Conservation (phyloP, 2,797 vertebrate species). For the Myiotriccus ornatus region DNA sequence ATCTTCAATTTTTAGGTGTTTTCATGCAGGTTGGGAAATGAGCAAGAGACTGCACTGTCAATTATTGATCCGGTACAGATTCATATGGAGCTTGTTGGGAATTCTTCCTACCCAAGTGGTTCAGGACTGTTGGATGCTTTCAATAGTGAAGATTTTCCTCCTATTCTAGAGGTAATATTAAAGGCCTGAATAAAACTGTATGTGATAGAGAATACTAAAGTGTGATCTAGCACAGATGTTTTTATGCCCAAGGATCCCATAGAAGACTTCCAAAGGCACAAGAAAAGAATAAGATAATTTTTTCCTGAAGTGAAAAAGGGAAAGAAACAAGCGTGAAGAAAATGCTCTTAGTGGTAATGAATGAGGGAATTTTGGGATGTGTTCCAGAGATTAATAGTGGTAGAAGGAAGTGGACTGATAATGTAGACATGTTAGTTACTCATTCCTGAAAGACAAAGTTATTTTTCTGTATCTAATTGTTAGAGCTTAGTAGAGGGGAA, state of each 20-base stretch:
- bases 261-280: not conserved
- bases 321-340: not conserved
- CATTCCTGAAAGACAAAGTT: not conserved
- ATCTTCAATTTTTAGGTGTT: constrained; percentile 84
- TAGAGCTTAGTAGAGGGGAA: not conserved
- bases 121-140: constrained; percentile 95
- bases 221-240: not conserved
- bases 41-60: constrained; percentile 93
- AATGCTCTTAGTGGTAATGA: not conserved
- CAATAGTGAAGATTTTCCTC: constrained; percentile 94
- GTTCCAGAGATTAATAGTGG: not conserved
- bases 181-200: not conserved
- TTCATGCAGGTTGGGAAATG: constrained; percentile 92
- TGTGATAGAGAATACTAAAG: not conserved
- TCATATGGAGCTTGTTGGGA: constrained; percentile 92
- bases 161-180: constrained; percentile 87
- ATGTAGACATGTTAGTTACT: not conserved
- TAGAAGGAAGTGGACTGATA: not conserved
- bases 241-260: not conserved
- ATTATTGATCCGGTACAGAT: constrained; percentile 96
- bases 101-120: constrained; percentile 89
- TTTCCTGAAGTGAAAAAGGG: not conserved
- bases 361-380: not conserved
- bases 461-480: not conserved
- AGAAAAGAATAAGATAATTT: not conserved